phyloP scores from a whole-genome alignment of 2,113 vertebrate species.

The Neomonachus schauinslandi region DNA sequence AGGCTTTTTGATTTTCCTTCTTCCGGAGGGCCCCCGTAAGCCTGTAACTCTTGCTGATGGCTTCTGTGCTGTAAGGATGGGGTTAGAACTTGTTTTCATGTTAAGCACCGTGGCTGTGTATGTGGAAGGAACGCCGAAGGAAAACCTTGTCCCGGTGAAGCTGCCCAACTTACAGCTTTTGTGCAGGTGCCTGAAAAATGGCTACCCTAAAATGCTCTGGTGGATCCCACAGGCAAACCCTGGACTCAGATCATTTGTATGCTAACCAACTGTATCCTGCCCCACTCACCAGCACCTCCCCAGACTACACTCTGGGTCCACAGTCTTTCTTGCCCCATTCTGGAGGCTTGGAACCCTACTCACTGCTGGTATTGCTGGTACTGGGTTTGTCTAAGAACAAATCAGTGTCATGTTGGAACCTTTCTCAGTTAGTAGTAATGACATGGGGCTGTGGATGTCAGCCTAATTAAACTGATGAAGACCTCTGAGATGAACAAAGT shows the following conservation, averaged over 20 bases:
- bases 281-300: background rate
- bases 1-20: background rate
- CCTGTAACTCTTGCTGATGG: background rate
- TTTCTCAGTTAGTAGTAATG: background rate
- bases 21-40: background rate
- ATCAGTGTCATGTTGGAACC: background rate
- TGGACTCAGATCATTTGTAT: background rate
- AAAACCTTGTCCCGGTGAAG: background rate
- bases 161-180: background rate
- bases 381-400: constrained; percentile 53
- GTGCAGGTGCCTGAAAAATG: background rate
- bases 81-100: constrained; percentile 2
- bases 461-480: constrained; percentile 26
- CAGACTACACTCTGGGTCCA: background rate
- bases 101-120: background rate
- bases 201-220: background rate
- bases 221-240: background rate
- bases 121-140: background rate
- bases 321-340: background rate
- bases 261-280: background rate
- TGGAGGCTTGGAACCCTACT: background rate
- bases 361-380: background rate
- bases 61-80: background rate
- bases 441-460: background rate
- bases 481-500: background rate